Evolutionary conservation across 2,888 invertebrate species (phyloP).

Genomic region (Crematogaster levior): DNA sequence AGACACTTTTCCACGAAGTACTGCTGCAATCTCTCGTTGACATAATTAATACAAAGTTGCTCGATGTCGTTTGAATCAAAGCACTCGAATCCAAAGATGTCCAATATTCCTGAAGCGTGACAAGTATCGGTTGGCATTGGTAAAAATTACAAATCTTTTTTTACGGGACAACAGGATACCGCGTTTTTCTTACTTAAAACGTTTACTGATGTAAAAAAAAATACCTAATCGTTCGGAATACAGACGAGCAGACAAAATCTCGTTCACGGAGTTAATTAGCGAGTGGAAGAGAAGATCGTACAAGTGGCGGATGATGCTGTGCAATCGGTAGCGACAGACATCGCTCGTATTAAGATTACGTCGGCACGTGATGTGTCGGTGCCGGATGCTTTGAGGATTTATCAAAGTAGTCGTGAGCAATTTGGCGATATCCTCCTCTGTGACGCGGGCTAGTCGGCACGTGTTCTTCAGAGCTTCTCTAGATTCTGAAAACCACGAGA

Average conservation of each 20-base stretch:
- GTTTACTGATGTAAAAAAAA: not conserved
- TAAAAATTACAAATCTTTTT: not conserved
- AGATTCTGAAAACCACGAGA: constrained; percentile 72
- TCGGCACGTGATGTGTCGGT: constrained; percentile 77
- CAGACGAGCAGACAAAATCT: constrained; percentile 66
- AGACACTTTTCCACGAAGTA: constrained; percentile 82
- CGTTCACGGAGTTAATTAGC: constrained; percentile 80
- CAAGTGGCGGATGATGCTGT: constrained; percentile 83
- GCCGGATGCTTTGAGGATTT: constrained; percentile 73
- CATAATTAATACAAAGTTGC: constrained; percentile 83
- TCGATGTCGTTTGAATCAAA: constrained; percentile 81
- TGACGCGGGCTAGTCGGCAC: constrained; percentile 72
- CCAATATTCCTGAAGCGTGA: constrained; percentile 79
- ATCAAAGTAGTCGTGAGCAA: constrained; percentile 81
- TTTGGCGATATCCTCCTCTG: constrained; percentile 70
- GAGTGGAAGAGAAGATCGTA: constrained; percentile 84
- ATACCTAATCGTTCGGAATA: constrained; percentile 78
- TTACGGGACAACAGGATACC: too few relatives aligned
- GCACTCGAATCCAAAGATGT: constrained; percentile 84
- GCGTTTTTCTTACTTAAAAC: not conserved
- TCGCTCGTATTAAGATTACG: constrained; percentile 80
- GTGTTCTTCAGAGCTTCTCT: constrained; percentile 75
- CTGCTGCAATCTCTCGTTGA: constrained; percentile 82
- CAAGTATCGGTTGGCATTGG: too few relatives aligned
- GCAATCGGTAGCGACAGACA: constrained; percentile 83